A percentile compares a stretch with the other conserved stretches of the same genome.
Conservation (phyloP, 2,113 vertebrate genomes). For the Capricornis sumatraensis region DNA sequence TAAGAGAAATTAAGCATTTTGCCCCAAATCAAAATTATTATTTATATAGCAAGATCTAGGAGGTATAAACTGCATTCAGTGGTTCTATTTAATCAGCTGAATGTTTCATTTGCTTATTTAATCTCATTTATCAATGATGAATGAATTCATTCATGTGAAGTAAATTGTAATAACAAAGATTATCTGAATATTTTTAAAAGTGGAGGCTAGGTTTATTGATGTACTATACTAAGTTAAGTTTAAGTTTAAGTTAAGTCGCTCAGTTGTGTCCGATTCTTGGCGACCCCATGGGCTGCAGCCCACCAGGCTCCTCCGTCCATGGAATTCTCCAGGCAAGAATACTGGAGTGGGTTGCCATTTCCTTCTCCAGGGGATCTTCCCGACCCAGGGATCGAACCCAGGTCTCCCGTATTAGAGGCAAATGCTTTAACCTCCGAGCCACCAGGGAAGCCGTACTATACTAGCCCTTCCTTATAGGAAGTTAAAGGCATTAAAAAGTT, state of each 20-base stretch:
- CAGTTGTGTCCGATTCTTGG: too few species aligned
- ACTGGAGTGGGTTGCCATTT: too few species aligned
- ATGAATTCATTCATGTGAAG: neutral
- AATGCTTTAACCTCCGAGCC: too few species aligned
- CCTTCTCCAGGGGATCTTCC: too few species aligned
- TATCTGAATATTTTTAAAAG: neutral
- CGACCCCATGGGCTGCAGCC: too few species aligned
- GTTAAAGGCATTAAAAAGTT: conserved; percentile 18
- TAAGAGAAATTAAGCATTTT: neutral
- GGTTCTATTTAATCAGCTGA: neutral
- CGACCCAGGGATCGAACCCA: too few species aligned
- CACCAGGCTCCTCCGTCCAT: too few species aligned
- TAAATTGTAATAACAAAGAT: neutral
- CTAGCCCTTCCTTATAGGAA: neutral
- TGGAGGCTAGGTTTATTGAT: neutral
- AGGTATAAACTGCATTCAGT: neutral
- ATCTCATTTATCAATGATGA: neutral
- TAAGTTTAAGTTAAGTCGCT: too few species aligned
- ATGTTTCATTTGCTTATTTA: neutral
- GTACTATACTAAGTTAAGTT: neutral
- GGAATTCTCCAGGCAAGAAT: too few species aligned
- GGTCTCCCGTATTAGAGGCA: too few species aligned
- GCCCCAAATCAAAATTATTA: neutral
- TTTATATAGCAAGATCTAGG: neutral
- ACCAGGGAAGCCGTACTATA: neutral